phyloP scores from a whole-genome alignment of 2,888 invertebrate genomes.

The Diadegma fenestrale region DNA sequence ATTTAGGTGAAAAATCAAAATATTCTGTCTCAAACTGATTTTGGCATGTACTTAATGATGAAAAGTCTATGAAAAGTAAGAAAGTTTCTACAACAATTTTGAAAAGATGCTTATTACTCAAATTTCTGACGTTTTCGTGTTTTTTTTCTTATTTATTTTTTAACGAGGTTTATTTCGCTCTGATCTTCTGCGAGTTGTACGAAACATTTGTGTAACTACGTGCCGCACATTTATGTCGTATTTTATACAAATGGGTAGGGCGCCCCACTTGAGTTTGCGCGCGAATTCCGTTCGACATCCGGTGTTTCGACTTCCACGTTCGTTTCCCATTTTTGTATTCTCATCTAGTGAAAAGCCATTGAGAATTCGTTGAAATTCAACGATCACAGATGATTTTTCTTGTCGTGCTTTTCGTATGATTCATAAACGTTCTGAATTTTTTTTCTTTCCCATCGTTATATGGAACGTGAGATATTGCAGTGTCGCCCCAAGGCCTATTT shows the following conservation, averaged over 20 bases:
- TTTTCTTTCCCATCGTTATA: not conserved
- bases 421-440: not conserved
- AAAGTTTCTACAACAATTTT: too few species aligned
- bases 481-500: slow-evolving; percentile 14
- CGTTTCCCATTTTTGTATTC: slow-evolving; percentile 12
- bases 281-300: slow-evolving; percentile 43
- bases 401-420: not conserved
- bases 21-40: too few species aligned
- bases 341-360: not conserved
- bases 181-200: not conserved
- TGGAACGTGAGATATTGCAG: slow-evolving; percentile 15
- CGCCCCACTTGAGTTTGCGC: slow-evolving; percentile 23
- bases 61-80: too few species aligned
- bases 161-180: not conserved
- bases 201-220: not conserved
- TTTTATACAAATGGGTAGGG: slow-evolving; percentile 5
- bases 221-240: not conserved
- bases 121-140: not conserved
- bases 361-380: not conserved
- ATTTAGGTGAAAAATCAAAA: too few species aligned
- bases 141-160: not conserved
- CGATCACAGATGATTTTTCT: not conserved
- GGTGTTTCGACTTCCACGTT: slow-evolving; percentile 25
- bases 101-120: too few species aligned
- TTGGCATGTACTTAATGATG: too few species aligned